Conservation (phyloP, 2,888 invertebrate genomes). For the Stenurella melanura region DNA sequence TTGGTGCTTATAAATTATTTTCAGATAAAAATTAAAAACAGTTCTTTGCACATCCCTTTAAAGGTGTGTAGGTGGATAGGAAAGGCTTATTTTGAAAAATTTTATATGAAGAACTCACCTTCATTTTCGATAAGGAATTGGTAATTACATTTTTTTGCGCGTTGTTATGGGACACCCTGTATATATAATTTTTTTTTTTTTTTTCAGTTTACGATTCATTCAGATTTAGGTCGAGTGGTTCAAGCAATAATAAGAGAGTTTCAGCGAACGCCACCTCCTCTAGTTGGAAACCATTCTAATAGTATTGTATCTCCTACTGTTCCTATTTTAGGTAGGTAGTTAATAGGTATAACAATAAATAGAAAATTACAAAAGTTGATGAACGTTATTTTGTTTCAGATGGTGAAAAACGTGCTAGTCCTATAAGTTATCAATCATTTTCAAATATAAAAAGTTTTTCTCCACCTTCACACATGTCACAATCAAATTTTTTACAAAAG, state of each 20-base stretch:
- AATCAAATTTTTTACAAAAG: conserved; percentile 44
- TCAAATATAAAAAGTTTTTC: conserved; percentile 63
- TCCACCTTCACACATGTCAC: conserved; percentile 61
- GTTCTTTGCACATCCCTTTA: too few relatives aligned
- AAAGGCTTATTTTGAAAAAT: too few relatives aligned
- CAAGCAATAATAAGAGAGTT: conserved; percentile 88
- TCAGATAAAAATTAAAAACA: too few relatives aligned
- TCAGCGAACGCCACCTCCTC: conserved; percentile 79
- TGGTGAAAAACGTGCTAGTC: conserved; percentile 65
- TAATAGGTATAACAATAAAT: conserved; percentile 9
- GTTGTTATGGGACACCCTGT: too few relatives aligned
- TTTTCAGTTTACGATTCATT: conserved; percentile 82
- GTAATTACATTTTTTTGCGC: too few relatives aligned
- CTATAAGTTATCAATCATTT: conserved; percentile 60
- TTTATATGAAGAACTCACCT: too few relatives aligned
- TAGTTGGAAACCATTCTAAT: conserved; percentile 59
- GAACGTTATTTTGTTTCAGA: conserved; percentile 60
- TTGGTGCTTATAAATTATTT: too few relatives aligned
- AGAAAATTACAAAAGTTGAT: neutral
- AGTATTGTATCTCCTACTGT: conserved; percentile 60
- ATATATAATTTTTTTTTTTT: too few relatives aligned
- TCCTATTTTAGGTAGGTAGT: conserved; percentile 59
- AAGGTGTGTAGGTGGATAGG: too few relatives aligned
- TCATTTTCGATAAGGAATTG: too few relatives aligned
- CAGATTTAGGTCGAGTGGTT: conserved; percentile 87